phyloP scores from a whole-genome alignment of 2,888 invertebrate genomes.

The Nebria brevicollis region DNA sequence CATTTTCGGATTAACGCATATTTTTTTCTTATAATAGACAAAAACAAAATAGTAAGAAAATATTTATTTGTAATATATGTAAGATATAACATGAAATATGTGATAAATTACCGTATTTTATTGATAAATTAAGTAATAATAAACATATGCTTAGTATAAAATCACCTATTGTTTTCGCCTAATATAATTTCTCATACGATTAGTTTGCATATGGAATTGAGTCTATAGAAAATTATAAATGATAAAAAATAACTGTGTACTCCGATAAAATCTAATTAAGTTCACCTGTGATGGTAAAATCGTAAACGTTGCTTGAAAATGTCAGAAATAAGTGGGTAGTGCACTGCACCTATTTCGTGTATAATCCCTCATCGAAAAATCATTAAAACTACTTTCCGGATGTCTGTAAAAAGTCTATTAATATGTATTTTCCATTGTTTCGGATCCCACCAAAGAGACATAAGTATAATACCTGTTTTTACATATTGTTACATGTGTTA shows the following conservation, averaged over 20 bases:
- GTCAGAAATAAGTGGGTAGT: background rate
- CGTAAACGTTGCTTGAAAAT: background rate
- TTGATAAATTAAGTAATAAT: too few species aligned
- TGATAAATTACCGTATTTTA: too few species aligned
- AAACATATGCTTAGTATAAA: too few species aligned
- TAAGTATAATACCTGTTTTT: background rate
- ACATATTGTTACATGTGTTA: background rate
- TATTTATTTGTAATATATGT: too few species aligned
- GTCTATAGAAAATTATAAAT: too few species aligned
- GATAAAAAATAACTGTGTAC: background rate
- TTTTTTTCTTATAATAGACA: too few species aligned
- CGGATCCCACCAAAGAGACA: background rate
- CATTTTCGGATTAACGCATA: too few species aligned
- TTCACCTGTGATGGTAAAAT: background rate
- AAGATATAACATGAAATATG: too few species aligned
- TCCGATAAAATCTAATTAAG: background rate
- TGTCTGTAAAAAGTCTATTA: constrained; percentile 38
- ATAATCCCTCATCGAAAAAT: background rate
- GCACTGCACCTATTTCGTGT: background rate
- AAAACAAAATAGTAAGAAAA: too few species aligned
- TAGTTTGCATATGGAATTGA: too few species aligned
- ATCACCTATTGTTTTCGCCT: too few species aligned
- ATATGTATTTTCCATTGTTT: constrained; percentile 40
- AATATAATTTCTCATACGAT: too few species aligned
- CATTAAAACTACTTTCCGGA: constrained; percentile 39